phyloP scores from a whole-genome alignment of 2,888 invertebrate genomes.

The Colostygia pectinataria region DNA sequence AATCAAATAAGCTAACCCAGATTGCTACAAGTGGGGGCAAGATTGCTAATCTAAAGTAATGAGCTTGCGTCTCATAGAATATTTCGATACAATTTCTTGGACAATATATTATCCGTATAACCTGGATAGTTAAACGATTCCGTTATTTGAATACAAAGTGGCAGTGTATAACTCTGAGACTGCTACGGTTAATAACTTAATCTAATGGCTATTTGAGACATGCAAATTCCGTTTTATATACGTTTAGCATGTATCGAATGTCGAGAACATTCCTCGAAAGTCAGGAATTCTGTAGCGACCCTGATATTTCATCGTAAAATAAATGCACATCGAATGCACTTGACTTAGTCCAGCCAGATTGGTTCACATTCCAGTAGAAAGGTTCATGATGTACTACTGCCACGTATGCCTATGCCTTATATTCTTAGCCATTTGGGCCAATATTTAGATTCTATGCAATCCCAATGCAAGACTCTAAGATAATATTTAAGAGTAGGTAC shows the following conservation, averaged over 20 bases:
- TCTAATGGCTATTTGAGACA: constrained; percentile 23
- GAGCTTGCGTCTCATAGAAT: constrained; percentile 6
- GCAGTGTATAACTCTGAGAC: constrained; percentile 24
- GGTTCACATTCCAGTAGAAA: no score
- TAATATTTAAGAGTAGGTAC: no score
- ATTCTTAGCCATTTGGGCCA: no score
- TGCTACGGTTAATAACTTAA: constrained; percentile 28
- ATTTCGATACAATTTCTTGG: constrained; percentile 4
- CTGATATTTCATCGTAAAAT: no score
- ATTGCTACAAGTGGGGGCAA: not conserved
- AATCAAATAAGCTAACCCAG: not conserved
- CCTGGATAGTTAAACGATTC: constrained; percentile 19
- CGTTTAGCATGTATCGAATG: constrained; percentile 10
- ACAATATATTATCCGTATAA: constrained; percentile 19
- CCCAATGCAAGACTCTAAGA: no score
- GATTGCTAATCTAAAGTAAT: not conserved
- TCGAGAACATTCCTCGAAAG: constrained; percentile 15
- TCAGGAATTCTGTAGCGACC: not conserved
- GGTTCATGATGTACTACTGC: no score
- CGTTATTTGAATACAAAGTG: constrained; percentile 28
- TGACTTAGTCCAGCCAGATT: no score
- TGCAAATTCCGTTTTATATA: constrained; percentile 18
- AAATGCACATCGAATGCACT: no score
- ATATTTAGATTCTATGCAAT: no score
- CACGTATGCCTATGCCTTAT: no score